Evolutionary conservation across 2,888 invertebrate species (phyloP).

Genomic region (Pinctada fucata): DNA sequence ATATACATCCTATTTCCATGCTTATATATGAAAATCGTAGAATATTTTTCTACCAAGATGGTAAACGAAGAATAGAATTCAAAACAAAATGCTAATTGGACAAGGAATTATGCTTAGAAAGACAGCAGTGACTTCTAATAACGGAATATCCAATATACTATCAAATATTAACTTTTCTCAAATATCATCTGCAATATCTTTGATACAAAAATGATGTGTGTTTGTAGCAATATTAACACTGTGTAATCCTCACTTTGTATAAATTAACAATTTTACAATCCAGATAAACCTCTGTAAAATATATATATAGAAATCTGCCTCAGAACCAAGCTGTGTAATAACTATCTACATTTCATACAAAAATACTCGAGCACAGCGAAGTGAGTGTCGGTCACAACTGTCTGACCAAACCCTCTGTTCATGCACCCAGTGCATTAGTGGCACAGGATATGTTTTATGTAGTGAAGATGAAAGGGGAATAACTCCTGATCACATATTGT

Average conservation of each 20-base stretch:
- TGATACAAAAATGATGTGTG: background rate
- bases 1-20: no score
- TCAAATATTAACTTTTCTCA: no score
- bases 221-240: background rate
- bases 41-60: no score
- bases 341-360: constrained; percentile 12
- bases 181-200: background rate
- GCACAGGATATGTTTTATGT: constrained; percentile 30
- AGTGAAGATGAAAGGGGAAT: constrained; percentile 23
- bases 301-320: constrained; percentile 17
- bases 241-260: constrained; percentile 7
- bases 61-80: no score
- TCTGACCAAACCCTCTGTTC: background rate
- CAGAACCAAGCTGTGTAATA: constrained; percentile 11
- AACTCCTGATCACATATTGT: constrained; percentile 21
- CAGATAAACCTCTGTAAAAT: constrained; percentile 18
- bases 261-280: constrained; percentile 7
- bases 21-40: no score
- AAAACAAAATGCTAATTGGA: no score
- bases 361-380: constrained; percentile 1
- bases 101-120: no score
- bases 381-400: background rate
- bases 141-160: no score
- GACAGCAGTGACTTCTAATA: no score
- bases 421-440: constrained; percentile 37